A percentile compares a stretch with the other conserved stretches of the same genome.
Evolutionary conservation across 1,140 invertebrate species (phyloP).

Genomic region (Bilobella aurantiaca): DNA sequence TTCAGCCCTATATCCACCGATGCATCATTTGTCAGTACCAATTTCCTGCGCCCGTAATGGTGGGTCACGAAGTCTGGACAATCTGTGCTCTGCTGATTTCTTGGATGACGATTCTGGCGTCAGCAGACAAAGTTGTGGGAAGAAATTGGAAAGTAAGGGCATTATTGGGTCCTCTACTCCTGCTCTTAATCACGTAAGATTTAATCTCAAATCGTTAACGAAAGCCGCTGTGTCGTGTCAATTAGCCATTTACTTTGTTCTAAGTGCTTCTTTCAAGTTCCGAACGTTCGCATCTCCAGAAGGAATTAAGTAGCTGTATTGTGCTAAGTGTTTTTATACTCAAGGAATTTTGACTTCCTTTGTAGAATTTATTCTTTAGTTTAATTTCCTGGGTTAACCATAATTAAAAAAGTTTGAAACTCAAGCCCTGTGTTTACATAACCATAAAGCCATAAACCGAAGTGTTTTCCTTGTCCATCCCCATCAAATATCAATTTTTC

Average conservation of each 20-base stretch:
- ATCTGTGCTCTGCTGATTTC: conserved; percentile 25
- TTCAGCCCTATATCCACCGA: neutral
- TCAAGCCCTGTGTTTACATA: too few relatives aligned
- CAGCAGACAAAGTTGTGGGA: neutral
- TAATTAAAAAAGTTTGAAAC: neutral
- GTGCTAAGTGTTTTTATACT: neutral
- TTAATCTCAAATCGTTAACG: neutral
- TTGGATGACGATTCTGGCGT: neutral
- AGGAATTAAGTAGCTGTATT: too few relatives aligned
- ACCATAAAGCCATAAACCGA: too few relatives aligned
- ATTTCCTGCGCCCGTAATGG: conserved; percentile 4
- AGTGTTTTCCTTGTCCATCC: too few relatives aligned
- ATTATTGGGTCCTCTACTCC: conserved; percentile 31
- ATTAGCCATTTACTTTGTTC: too few relatives aligned
- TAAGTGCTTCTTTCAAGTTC: too few relatives aligned
- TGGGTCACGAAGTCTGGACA: conserved; percentile 33
- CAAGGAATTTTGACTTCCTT: neutral
- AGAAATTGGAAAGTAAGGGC: conserved; percentile 20
- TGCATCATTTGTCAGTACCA: too few relatives aligned
- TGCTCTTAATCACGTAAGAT: conserved; percentile 29
- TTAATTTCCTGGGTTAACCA: neutral
- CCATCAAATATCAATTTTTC: too few relatives aligned
- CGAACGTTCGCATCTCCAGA: too few relatives aligned
- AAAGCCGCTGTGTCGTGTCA: too few relatives aligned
- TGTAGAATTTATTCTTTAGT: too few relatives aligned